Base-by-base conservation (phyloP, 1,140 invertebrate genomes). In the Drosophila nigromelanica region DNA sequence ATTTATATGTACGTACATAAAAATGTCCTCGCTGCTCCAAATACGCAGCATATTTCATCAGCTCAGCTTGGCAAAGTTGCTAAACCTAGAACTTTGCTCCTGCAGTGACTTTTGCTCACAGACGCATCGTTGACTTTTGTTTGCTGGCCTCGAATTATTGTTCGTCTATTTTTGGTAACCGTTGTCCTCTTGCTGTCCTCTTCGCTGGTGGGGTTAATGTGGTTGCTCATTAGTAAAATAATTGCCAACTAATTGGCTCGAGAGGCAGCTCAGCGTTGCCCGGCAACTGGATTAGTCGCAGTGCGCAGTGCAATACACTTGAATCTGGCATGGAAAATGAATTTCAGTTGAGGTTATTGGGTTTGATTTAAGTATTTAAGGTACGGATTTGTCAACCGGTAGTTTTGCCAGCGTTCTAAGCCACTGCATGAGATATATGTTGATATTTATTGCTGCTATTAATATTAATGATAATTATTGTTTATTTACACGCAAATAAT, bases 211-310 rank as follows among this genome's bases (percentile, higher is more conserved):
- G 75, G 71, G 48, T 73, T 80, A 80, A 85, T 85, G 67, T 64
- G 80, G 72, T 69, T 55, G 63, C 63, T 83, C 72, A 79, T 83
- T 83, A 80, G 73, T 48, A 45, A 69, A 75, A 75, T 85, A 83
- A 83, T 85, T 83, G 80, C 67, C 80, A 76, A 67, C 80, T 85
- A 85, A 83, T 83, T 83, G 80, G 80, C 67, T 68, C 40, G 50
- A 58, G 30, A 52, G 39, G 30, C 45, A 33, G 47, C 51, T n/a
- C 5, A 12, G 37, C 15, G 14, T 42, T 69, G 58, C 51, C 51
- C 30, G 27, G 70, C 39, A 45, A 73, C 30, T 39, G 40, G 40
- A 67, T 67, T 59, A 47, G 21, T 68, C 14, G 11, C 59, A 47
- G 21, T 35, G 67, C 48, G 69, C 18, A 74, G 78, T 82, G 40